Percentiles rank a stretch among this genome's conserved stretches.
Conservation (phyloP, 2,113 vertebrate species). For the Nothocercus julius region DNA sequence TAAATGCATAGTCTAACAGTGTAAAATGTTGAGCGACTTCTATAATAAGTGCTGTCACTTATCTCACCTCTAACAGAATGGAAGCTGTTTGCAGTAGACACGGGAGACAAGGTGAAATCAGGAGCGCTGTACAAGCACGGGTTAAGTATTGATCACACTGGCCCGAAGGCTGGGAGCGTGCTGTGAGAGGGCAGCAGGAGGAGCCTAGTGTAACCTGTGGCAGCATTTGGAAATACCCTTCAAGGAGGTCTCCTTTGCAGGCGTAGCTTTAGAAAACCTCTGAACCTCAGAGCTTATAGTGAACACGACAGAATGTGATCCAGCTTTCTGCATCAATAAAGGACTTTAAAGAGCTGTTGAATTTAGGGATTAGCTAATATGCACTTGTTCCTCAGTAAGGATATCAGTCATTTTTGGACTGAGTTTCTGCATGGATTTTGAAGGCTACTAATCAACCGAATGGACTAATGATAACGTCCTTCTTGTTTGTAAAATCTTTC, state of each 20-base stretch:
- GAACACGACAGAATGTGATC: background rate
- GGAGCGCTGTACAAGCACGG: background rate
- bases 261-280: background rate
- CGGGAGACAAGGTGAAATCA: background rate
- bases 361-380: background rate
- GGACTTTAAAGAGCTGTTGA: background rate
- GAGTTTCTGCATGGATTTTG: background rate
- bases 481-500: background rate
- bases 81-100: background rate
- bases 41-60: conserved; percentile 22
- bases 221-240: background rate
- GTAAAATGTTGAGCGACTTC: conserved; percentile 33
- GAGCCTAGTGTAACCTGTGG: background rate
- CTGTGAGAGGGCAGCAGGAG: background rate
- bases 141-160: accelerated
- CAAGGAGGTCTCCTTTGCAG: background rate
- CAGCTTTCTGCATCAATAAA: background rate
- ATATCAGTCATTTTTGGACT: background rate
- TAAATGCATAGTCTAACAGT: conserved; percentile 31
- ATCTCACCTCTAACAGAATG: background rate
- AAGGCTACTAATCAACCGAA: background rate
- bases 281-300: background rate
- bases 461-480: background rate
- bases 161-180: background rate
- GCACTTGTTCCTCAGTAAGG: background rate